phyloP scores from a whole-genome alignment of 2,113 vertebrate genomes.

The Tretioscincus oriximinensis region DNA sequence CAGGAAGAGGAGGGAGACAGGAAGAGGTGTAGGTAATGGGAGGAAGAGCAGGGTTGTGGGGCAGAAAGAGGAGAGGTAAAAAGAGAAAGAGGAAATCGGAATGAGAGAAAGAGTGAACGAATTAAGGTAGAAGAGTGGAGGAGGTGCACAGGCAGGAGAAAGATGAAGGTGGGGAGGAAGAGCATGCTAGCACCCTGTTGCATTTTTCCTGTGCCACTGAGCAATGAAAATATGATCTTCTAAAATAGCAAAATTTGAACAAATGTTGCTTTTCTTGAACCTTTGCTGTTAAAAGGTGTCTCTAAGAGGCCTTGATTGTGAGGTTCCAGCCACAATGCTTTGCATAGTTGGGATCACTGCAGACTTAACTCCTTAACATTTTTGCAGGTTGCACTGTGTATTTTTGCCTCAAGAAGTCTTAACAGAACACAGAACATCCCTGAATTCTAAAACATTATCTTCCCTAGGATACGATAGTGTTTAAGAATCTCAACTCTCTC shows the following conservation, averaged over 20 bases:
- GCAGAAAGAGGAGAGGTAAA: too few species aligned
- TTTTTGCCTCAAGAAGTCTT: conserved; percentile 2
- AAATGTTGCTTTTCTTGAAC: neutral
- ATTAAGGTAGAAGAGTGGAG: too few species aligned
- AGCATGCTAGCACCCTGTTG: too few species aligned
- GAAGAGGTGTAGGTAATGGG: too few species aligned
- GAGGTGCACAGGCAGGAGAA: too few species aligned
- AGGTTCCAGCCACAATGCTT: neutral
- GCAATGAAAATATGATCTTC: neutral
- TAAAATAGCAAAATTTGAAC: neutral
- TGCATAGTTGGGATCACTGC: neutral
- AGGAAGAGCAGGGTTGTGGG: too few species aligned
- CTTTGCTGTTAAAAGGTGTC: neutral
- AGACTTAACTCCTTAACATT: neutral
- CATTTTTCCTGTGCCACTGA: neutral
- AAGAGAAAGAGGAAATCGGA: too few species aligned
- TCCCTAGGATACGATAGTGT: conserved; percentile 30
- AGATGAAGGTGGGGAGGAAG: too few species aligned
- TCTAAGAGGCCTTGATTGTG: neutral
- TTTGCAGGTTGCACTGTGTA: neutral
- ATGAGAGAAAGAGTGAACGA: too few species aligned
- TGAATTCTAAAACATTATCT: neutral
- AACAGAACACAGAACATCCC: neutral
- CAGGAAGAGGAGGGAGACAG: too few species aligned
- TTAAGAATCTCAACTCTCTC: neutral